Base-by-base conservation (phyloP, 2,888 invertebrate species). In the Aleiodes leptofemur region DNA sequence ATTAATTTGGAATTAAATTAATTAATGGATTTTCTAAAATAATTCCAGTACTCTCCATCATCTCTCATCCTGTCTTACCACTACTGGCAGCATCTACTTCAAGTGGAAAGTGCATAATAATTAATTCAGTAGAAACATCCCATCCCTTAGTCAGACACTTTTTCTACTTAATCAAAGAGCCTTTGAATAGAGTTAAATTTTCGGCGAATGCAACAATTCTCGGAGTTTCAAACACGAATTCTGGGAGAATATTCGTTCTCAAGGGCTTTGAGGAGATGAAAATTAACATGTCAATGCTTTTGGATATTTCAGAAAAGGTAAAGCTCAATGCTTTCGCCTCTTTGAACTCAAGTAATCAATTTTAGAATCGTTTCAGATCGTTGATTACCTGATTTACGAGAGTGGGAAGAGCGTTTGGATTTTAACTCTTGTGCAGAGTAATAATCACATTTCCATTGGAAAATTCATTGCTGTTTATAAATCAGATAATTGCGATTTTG, bases 311-410 rank as follows among this genome's bases (percentile, higher is more conserved):
- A 4, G 34, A 72, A 8, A 50, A 69, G 69, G 74, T 78, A 38
- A 75, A 61, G 6, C 1, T 9, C n/a, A n/a, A 6, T 2, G 53
- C 9, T 31, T 29, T 38, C 1, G 29, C 59, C 64, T 50, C n/a
- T 51, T 29, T 48, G 29, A 61, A 61, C 5, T 11, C 34, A 4
- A 34, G 34, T 29, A 6, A 68, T 50, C 13, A 11, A 48, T 16
- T 14, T 55, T 4, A 31, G 13, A 1, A n/a, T 57, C 43, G 48
- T 13, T 64, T 57, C n/a, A 78, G 77, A 61, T 84, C 0, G 61
- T 78, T 6, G 86, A 87, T 73, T 85, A 86, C 76, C 73, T 87
- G 23, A 79, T 86, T 29, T 82, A 82, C 61, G 81, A 86, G 48
- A 48, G 23, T 7, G 69, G 13, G 2, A 4, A 72, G 11, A 13